Percentiles rank a stretch among this genome's conserved stretches.
Evolutionary conservation across 1,140 invertebrate species (phyloP).

Genomic region (Cardiocondyla obscurior): DNA sequence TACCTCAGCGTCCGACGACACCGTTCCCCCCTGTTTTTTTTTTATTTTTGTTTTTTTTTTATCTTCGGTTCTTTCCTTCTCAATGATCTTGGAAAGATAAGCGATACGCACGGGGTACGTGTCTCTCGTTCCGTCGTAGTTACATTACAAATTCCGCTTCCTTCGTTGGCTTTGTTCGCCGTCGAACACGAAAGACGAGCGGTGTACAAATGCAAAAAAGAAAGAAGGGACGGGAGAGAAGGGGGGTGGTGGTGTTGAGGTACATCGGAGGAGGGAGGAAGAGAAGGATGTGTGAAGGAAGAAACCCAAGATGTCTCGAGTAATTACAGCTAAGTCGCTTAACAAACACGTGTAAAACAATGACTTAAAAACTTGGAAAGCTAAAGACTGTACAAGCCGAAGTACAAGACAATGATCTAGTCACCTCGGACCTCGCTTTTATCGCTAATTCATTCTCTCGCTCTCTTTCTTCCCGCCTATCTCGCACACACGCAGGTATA

Average conservation of each 20-base stretch:
- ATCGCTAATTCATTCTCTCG: constrained; percentile 41
- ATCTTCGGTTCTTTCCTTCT: constrained; percentile 13
- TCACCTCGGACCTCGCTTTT: constrained; percentile 64
- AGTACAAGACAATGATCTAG: constrained; percentile 75
- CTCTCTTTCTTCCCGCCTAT: constrained; percentile 43
- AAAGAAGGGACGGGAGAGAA: constrained; percentile 58
- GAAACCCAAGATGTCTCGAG: constrained; percentile 22
- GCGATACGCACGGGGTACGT: constrained; percentile 33
- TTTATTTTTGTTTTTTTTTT: constrained; percentile 23
- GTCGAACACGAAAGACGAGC: constrained; percentile 51
- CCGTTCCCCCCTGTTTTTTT: constrained; percentile 23
- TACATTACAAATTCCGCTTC: constrained; percentile 53
- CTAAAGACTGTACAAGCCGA: constrained; percentile 81
- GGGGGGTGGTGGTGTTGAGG: not conserved
- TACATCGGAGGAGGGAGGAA: constrained; percentile 41
- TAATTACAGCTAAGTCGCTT: constrained; percentile 75
- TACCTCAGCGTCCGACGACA: constrained; percentile 31
- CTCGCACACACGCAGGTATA: constrained; percentile 12
- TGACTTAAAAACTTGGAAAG: constrained; percentile 80
- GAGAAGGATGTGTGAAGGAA: constrained; percentile 40
- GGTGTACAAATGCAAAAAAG: constrained; percentile 63
- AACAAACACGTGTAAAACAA: constrained; percentile 81
- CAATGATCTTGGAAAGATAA: constrained; percentile 29
- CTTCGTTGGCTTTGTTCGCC: constrained; percentile 5
- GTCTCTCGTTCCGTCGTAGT: constrained; percentile 43